Base-by-base conservation (phyloP, 2,113 vertebrate species). In the Oncorhynchus gorbuscha region DNA sequence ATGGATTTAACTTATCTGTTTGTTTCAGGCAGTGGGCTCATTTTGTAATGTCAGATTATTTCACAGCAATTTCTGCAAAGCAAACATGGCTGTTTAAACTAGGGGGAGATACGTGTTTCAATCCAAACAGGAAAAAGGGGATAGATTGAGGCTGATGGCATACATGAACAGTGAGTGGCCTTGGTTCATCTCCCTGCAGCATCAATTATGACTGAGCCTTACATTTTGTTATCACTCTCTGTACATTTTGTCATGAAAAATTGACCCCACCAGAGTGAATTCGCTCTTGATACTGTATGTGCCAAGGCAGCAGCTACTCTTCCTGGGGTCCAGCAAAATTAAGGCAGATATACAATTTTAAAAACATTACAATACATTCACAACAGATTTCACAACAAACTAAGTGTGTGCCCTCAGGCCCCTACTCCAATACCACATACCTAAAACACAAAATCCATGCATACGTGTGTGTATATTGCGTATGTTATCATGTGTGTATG, bases 51-150 rank as follows among this genome's bases (percentile, higher is more conserved):
- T 55, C 28, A 66, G 74, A 76, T 83, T 76, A 74, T 83, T 84
- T 79, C 64, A 75, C 20, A 68, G 49, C 59, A 20, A 58, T 86
- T 78, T 79, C 71, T 65, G 58, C 62, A 83, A 84, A 82, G 45
- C 72, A 83, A 87, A 89, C 85, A 86, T 80, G 69, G 78, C 81
- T 74, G 82, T 65, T 65, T 74, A 82, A 87, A 88, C 26, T 45
- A 45, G 39, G 39, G 39, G 9, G 39, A 45, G 39, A 45, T 45
- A 45, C 12, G 9, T 11, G 39, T 45, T 45, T 64, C 55, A 58
- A 58, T 58, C 18, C 55, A 58, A 20, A 58, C 55, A 58, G 55
- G 20, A 58, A 58, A 58, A 58, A 58, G 1, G 55, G 55, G 55
- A 20, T 24, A 66, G 13, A 66, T 24, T 30, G 64, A 28, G 12